These are phyloP conservation scores for Cephus rjabovi DNA, from an alignment of 2,888 invertebrate species.

Conservation along the genomic window DNA sequence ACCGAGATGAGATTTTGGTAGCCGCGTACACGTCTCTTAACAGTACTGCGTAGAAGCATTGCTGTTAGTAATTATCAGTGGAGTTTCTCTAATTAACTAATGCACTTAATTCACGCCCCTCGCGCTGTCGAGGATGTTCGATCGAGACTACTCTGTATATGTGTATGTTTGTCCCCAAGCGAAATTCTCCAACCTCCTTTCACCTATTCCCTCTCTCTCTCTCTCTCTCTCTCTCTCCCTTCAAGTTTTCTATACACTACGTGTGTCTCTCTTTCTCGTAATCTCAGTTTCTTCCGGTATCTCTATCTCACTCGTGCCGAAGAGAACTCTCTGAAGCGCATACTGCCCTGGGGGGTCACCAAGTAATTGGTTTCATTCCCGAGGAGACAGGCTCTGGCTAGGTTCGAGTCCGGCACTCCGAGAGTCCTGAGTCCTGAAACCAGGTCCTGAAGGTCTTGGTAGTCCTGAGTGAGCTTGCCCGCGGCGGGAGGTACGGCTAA, in stretches of 20 bases:
- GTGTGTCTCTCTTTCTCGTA: conserved; percentile 17
- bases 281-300: conserved; percentile 20
- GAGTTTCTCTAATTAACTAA: conserved; percentile 54
- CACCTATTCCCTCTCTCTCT: conserved; percentile 21
- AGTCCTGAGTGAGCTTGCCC: conserved; percentile 26
- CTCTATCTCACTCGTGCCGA: conserved; percentile 27
- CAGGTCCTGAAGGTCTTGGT: conserved; percentile 18
- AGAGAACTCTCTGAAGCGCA: conserved; percentile 32
- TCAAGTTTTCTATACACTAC: neutral
- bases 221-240: conserved; percentile 21
- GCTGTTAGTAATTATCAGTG: conserved; percentile 20
- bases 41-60: too few species aligned
- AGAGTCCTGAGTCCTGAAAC: conserved; percentile 33
- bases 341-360: conserved; percentile 58
- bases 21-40: too few species aligned
- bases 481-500: conserved; percentile 42
- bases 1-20: too few species aligned
- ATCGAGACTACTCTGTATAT: conserved; percentile 17
- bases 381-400: conserved; percentile 57
- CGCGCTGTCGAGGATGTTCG: conserved; percentile 33
- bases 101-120: conserved; percentile 42
- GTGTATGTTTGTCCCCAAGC: conserved; percentile 33
- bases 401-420: conserved; percentile 35
- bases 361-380: conserved; percentile 65
- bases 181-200: conserved; percentile 24